Base-by-base conservation (phyloP, 2,797 vertebrate genomes). In the Adelosebastes latens region DNA sequence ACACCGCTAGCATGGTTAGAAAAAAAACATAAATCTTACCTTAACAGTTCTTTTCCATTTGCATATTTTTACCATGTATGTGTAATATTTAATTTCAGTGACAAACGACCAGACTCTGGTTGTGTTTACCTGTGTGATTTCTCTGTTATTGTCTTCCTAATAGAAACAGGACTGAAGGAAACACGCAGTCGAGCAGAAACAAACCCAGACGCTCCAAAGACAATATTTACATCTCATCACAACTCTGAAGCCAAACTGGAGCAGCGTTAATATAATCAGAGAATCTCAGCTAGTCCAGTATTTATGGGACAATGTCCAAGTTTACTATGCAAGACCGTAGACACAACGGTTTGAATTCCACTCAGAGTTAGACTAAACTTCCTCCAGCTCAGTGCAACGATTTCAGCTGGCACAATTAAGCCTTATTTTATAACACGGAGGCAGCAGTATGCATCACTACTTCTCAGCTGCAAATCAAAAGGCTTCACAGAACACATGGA, bases 191-290 rank as follows among this genome's bases (percentile, higher is more conserved):
- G 3, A 80, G 49, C 65, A 79, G 79, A 83, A 88, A 79, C 72
- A 82, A 73, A 79, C 63, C 42, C 72, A 82, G 66, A 68, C 25
- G 27, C 62, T 75, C 75, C 65, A 77, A 73, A 72, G 68, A 81
- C 78, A 93, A 92, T 88, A 92, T 94, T 94, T 91, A 88, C 63
- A 72, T 73, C 67, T 81, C 62, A 75, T 60, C 24, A 79, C 56
- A 80, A 71, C 24, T 64, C 69, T 64, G 73, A 79, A 72, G 61
- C 24, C 75, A 72, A 59, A 72, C 5, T 5, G n/a, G 25, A 72
- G 31, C 69, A 16, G 11, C 14, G 58, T 56, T 72, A 77, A 63
- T 77, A 79, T 59, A 84, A 85, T 60, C 75, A 81, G 61, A 72
- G 29, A 80, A 79, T 82, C 71, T 81, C 65, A 76, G 61, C 72